phyloP scores from a whole-genome alignment of 2,888 invertebrate genomes.

The Lasioglossum oenotherae region DNA sequence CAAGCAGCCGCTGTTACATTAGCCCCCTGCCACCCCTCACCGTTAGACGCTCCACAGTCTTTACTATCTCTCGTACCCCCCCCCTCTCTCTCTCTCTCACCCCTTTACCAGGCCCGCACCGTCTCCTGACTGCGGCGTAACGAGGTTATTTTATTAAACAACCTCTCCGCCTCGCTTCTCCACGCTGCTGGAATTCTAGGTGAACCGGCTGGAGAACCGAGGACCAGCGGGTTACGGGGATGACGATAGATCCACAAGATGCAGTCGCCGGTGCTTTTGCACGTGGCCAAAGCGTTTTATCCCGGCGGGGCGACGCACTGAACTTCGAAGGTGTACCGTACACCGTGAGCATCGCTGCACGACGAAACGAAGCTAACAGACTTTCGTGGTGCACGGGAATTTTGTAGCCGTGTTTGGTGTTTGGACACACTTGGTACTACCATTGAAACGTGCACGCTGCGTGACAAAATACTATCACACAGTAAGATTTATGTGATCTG shows the following conservation, averaged over 20 bases:
- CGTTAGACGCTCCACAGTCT: constrained; percentile 47
- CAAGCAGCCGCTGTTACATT: constrained; percentile 63
- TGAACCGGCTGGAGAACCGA: constrained; percentile 36
- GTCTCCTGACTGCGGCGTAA: constrained; percentile 73
- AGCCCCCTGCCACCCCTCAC: constrained; percentile 35
- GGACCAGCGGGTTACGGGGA: constrained; percentile 13
- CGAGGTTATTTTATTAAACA: constrained; percentile 83
- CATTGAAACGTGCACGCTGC: background rate
- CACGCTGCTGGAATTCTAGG: constrained; percentile 55
- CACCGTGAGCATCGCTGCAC: background rate
- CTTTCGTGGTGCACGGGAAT: background rate
- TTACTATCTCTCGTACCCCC: constrained; percentile 43
- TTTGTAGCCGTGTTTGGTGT: background rate
- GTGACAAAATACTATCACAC: too few relatives aligned
- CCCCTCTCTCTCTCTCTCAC: constrained; percentile 37
- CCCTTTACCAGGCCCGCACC: constrained; percentile 41
- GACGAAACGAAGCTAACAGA: background rate
- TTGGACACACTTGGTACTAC: background rate
- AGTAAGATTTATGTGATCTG: too few relatives aligned
- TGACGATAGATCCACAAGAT: background rate
- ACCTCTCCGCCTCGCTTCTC: constrained; percentile 64
- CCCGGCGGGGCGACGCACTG: background rate
- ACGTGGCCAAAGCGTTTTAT: constrained; percentile 9
- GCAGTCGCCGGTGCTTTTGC: constrained; percentile 1
- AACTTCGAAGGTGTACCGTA: background rate